phyloP scores from a whole-genome alignment of 2,113 vertebrate species.

The Phyllostomus hastatus region DNA sequence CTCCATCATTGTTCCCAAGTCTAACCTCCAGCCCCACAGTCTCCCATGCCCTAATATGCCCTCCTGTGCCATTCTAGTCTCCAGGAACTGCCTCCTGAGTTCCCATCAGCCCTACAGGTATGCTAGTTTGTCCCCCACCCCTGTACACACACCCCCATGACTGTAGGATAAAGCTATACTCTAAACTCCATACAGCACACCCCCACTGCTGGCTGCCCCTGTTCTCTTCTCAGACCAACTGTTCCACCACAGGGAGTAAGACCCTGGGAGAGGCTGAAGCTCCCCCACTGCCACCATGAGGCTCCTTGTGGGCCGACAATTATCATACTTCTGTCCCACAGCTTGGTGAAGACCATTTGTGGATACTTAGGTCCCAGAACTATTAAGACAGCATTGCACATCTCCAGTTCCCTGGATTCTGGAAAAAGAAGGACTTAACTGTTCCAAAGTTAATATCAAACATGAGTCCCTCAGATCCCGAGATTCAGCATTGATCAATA shows the following conservation, averaged over 20 bases:
- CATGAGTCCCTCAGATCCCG: not conserved
- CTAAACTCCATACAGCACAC: not conserved
- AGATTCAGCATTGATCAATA: not conserved
- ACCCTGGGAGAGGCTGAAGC: not conserved
- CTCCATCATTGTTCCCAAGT: not conserved
- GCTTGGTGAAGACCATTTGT: not conserved
- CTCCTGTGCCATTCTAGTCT: not conserved
- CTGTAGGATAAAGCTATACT: not conserved
- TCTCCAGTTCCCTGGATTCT: constrained; percentile 2
- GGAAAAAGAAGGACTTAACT: not conserved
- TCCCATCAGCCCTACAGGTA: not conserved
- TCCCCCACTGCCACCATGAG: constrained; percentile 6
- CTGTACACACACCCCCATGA: not conserved
- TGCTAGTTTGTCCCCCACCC: not conserved
- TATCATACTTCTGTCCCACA: not conserved
- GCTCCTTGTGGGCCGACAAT: not conserved
- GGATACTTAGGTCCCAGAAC: not conserved
- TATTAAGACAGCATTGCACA: not conserved
- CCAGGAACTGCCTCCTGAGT: not conserved
- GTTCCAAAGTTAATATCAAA: not conserved
- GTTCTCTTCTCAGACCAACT: not conserved
- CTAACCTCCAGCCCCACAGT: not conserved
- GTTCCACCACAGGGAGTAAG: not conserved
- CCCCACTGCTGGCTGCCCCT: too few species aligned
- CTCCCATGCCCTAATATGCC: not conserved